phyloP scores from a whole-genome alignment of 2,113 vertebrate genomes.

The Phylloscopus whistleri region DNA sequence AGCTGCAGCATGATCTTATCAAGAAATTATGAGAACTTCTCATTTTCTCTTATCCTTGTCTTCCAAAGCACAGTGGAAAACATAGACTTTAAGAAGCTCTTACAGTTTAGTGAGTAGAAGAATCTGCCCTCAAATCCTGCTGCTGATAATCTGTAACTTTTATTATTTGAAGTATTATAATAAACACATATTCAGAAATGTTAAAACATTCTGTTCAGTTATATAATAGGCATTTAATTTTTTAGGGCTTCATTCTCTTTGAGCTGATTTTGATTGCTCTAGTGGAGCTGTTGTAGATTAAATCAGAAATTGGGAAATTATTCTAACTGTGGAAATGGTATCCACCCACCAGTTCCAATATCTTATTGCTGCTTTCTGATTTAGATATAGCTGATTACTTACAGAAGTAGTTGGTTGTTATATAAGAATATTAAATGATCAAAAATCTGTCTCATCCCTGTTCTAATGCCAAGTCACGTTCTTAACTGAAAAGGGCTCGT shows the following conservation, averaged over 20 bases:
- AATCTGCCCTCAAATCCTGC: background rate
- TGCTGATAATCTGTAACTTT: background rate
- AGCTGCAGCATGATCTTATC: background rate
- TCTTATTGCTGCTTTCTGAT: background rate
- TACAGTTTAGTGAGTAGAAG: background rate
- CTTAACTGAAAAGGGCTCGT: background rate
- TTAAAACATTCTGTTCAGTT: background rate
- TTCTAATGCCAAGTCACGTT: background rate
- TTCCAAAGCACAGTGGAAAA: background rate
- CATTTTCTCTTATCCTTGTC: background rate
- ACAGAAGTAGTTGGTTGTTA: background rate
- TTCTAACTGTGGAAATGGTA: background rate
- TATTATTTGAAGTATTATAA: background rate
- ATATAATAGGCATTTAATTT: background rate
- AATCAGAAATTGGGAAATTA: background rate
- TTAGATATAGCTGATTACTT: background rate
- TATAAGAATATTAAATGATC: background rate
- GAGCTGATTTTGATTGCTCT: background rate
- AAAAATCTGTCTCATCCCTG: background rate
- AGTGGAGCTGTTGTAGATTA: background rate
- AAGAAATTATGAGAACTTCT: background rate
- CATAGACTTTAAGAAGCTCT: background rate
- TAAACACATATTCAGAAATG: background rate
- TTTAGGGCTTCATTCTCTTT: background rate
- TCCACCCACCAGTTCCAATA: background rate